Percentiles rank a stretch among this genome's conserved stretches.
phyloP scores from a whole-genome alignment of 2,888 invertebrate species.

The Lycia hirtaria region DNA sequence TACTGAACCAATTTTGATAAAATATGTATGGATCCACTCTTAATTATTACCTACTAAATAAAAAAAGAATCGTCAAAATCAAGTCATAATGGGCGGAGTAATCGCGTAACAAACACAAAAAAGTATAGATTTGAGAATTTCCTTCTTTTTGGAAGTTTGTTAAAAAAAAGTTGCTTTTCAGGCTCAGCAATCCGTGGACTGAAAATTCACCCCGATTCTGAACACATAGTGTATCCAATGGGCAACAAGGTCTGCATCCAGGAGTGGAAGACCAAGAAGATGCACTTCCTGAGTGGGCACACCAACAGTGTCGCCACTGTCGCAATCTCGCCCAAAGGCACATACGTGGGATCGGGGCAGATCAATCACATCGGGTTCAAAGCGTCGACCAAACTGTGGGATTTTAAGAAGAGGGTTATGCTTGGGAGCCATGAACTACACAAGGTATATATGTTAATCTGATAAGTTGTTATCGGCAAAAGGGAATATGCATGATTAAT shows the following conservation, averaged over 20 bases:
- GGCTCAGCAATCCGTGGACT: constrained; percentile 84
- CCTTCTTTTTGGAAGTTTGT: too few species aligned
- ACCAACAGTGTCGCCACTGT: constrained; percentile 92
- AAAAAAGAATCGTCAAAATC: too few species aligned
- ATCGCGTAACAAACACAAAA: too few species aligned
- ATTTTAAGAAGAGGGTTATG: constrained; percentile 87
- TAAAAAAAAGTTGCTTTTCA: constrained; percentile 31
- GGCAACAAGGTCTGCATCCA: constrained; percentile 92
- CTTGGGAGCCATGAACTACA: constrained; percentile 92
- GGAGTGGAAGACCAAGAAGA: constrained; percentile 88
- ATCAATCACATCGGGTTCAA: constrained; percentile 96
- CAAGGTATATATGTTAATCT: constrained; percentile 83
- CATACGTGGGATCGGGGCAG: constrained; percentile 95
- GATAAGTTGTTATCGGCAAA: too few species aligned
- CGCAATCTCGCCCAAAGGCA: constrained; percentile 90
- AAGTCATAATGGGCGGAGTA: too few species aligned
- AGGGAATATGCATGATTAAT: too few species aligned
- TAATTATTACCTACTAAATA: too few species aligned
- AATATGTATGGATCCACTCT: too few species aligned
- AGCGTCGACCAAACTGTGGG: constrained; percentile 94
- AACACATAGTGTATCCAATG: constrained; percentile 90
- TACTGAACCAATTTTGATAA: too few species aligned
- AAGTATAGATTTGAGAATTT: too few species aligned
- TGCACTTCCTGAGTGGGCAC: constrained; percentile 92
- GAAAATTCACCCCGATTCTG: constrained; percentile 89